Evolutionary conservation across 2,888 invertebrate genomes (phyloP).

Genomic region (Cordilura impudica): DNA sequence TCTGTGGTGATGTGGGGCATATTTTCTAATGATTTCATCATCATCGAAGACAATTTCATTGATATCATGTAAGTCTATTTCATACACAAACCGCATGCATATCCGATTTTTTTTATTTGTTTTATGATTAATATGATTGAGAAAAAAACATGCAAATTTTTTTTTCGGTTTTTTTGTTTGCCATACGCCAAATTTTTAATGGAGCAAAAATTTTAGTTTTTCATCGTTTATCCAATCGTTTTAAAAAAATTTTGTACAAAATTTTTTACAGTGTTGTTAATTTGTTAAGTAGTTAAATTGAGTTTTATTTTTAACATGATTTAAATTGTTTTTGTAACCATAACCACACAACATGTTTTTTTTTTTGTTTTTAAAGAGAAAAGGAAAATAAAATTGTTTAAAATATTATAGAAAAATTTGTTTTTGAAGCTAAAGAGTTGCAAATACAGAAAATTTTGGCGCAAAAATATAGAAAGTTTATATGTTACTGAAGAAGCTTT

Average conservation of each 20-base stretch:
- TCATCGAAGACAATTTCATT: slow-evolving; percentile 65
- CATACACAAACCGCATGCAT: slow-evolving; percentile 55
- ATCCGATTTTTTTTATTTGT: slow-evolving; percentile 18
- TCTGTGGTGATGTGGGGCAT: slow-evolving; percentile 62
- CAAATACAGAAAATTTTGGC: no score
- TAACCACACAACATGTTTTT: slow-evolving; percentile 67
- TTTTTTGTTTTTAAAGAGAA: slow-evolving; percentile 53
- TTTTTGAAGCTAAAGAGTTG: no score
- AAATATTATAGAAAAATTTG: slow-evolving; percentile 22
- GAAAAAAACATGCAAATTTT: slow-evolving; percentile 56
- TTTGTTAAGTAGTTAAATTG: slow-evolving; percentile 39
- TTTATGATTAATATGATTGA: slow-evolving; percentile 20
- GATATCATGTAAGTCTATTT: slow-evolving; percentile 53
- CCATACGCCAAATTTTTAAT: slow-evolving; percentile 14
- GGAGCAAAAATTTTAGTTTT: not conserved
- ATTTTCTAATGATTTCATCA: slow-evolving; percentile 69
- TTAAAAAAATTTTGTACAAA: slow-evolving; percentile 52
- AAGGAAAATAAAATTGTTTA: slow-evolving; percentile 64
- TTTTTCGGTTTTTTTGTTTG: not conserved
- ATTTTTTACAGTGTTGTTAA: slow-evolving; percentile 60
- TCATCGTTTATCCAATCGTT: slow-evolving; percentile 35
- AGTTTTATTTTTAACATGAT: slow-evolving; percentile 46
- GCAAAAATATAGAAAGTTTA: no score
- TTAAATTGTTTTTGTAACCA: slow-evolving; percentile 65
- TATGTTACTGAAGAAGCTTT: no score